phyloP scores from a whole-genome alignment of 2,888 invertebrate species.

The Melitaea athalia region DNA sequence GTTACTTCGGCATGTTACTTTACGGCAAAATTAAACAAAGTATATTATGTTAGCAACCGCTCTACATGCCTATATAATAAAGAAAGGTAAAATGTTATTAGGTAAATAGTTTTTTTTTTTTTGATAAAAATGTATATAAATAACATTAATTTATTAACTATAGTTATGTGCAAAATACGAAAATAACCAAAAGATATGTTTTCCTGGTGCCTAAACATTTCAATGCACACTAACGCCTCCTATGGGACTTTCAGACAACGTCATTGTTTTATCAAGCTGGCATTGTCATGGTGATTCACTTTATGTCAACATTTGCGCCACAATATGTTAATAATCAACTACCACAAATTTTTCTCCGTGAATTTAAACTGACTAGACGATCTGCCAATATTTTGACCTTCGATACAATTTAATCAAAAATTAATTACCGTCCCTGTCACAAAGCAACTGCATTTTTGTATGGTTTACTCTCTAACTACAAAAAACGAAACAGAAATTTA shows the following conservation, averaged over 20 bases:
- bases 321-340: slow-evolving; percentile 23
- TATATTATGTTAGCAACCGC: neutral
- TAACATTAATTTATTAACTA: neutral
- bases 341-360: slow-evolving; percentile 12
- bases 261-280: slow-evolving; percentile 63
- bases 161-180: neutral
- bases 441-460: slow-evolving; percentile 15
- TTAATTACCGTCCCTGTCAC: slow-evolving; percentile 19
- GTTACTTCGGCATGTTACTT: too few species aligned
- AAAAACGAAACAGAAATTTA: neutral
- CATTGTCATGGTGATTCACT: slow-evolving; percentile 77
- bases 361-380: slow-evolving; percentile 8
- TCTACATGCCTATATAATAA: neutral
- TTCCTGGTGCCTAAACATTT: slow-evolving; percentile 26
- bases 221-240: slow-evolving; percentile 63
- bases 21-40: too few species aligned
- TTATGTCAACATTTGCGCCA: slow-evolving; percentile 46
- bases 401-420: neutral
- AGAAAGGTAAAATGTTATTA: neutral
- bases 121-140: neutral
- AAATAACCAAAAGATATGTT: slow-evolving; percentile 4
- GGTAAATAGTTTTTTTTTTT: neutral
- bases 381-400: neutral
- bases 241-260: slow-evolving; percentile 52
- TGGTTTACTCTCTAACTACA: slow-evolving; percentile 1